These are phyloP conservation scores for Tribolium freemani DNA, from an alignment of 2,888 invertebrate genomes.

Conservation along the genomic window DNA sequence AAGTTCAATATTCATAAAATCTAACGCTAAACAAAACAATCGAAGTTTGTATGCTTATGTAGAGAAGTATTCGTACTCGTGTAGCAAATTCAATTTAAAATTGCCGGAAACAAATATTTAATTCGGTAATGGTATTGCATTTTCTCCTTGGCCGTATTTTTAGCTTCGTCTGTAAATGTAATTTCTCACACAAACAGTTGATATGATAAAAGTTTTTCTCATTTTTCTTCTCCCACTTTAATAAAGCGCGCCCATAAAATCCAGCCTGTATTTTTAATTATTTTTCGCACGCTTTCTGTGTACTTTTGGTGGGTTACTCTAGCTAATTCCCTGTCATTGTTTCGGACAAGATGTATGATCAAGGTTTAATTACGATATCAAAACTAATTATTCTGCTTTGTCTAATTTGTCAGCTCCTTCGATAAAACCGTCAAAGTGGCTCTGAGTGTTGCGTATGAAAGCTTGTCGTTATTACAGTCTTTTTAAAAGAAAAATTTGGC, in stretches of 20 bases:
- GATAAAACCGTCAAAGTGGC: conserved; percentile 27
- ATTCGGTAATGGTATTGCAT: conserved; percentile 57
- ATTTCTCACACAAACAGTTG: conserved; percentile 62
- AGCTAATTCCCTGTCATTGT: conserved; percentile 39
- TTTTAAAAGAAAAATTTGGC: conserved; percentile 26
- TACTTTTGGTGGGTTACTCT: conserved; percentile 44
- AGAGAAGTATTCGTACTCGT: conserved; percentile 41
- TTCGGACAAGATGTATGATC: conserved; percentile 23
- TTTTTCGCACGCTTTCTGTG: conserved; percentile 55
- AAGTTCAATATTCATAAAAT: conserved; percentile 37
- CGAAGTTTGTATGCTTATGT: conserved; percentile 32
- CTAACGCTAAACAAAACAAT: conserved; percentile 37
- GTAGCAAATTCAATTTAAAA: conserved; percentile 56
- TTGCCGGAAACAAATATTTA: conserved; percentile 57
- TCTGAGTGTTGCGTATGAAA: conserved; percentile 3
- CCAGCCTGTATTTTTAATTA: conserved; percentile 63
- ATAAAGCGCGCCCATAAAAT: conserved; percentile 62
- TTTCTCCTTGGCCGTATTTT: conserved; percentile 45
- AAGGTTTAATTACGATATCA: conserved; percentile 33
- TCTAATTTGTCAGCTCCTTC: conserved; percentile 16
- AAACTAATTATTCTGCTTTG: conserved; percentile 25
- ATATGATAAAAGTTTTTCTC: conserved; percentile 64
- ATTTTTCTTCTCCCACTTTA: conserved; percentile 63
- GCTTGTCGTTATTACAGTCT: not conserved
- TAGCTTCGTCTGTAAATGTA: conserved; percentile 58